Evolutionary conservation across 2,113 vertebrate genomes (phyloP), one percentile per base, ranked within the genome.

Genomic region (Spea multiplicata): DNA sequence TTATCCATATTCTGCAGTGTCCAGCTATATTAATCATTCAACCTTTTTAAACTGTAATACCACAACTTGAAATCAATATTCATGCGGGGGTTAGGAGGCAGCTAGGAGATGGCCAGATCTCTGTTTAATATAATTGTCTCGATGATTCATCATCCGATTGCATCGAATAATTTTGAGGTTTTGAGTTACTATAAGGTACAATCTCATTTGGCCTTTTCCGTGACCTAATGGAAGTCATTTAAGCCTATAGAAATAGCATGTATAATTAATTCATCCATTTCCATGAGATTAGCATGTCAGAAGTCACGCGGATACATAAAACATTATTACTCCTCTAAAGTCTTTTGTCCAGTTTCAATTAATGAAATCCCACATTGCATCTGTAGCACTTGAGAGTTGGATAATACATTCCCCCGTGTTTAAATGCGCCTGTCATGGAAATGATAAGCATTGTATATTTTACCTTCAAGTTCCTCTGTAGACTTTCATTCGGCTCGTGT

Each of bases 191-290:
- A 87, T 86, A 86, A 84, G 57, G 69, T 8, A 71, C 80, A 59
- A 62, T 75, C 83, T 70, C 86, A 75, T 74, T 80, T 85, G 85
- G 85, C 84, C 84, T 83, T 81, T 71, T 85, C 84, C 82, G 17
- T 87, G 89, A 88, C 87, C 88, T 88, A 82, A 81, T 1, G 74
- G 49, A 53, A 75, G 86, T 0, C 83, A 88, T 84, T 55, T 86
- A 87, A 89, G 84, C 84, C 86, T 57, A 83, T 86, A 88, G 85
- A 88, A 89, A 87, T 8, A 83, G 81, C 82, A 83, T 84, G 90
- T 88, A 86, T 89, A 89, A 90, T 90, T 89, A 90, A 87, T 87
- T 85, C 67, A 86, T 87, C 86, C 67, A 86, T 88, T 89, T 89
- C 85, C 82, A 83, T 85, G 84, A 83, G 87, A 91, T 90, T 88